These are phyloP conservation scores for Cheiracanthium punctorium DNA, from an alignment of 2,888 invertebrate species.

Conservation along the genomic window DNA sequence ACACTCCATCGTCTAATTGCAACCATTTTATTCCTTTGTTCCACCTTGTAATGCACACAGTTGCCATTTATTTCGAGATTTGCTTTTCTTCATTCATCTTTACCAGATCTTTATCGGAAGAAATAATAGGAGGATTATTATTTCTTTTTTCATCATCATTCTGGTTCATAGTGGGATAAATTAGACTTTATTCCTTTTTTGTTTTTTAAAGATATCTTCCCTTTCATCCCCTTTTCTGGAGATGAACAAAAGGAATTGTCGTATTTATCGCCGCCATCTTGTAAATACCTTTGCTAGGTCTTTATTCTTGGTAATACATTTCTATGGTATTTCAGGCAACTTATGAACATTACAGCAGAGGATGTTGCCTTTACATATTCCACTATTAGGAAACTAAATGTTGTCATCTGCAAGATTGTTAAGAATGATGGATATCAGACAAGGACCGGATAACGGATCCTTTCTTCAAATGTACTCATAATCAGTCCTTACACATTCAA, in stretches of 20 bases:
- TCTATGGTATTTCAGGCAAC: background rate
- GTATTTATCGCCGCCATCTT: background rate
- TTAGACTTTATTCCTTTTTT: background rate
- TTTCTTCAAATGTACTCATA: no score
- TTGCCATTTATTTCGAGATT: conserved; percentile 1
- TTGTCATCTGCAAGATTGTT: no score
- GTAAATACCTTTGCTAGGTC: background rate
- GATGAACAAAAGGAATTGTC: conserved; percentile 4
- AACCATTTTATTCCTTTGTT: background rate
- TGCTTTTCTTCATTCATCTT: background rate
- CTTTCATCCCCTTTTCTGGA: background rate
- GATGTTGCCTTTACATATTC: no score
- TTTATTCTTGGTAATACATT: background rate
- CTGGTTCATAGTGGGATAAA: background rate
- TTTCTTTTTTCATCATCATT: background rate
- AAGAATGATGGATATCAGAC: no score
- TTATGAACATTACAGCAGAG: background rate
- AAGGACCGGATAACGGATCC: no score
- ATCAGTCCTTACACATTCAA: no score
- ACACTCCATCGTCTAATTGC: conserved; percentile 8
- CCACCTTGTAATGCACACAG: background rate
- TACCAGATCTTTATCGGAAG: background rate
- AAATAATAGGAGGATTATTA: conserved; percentile 12
- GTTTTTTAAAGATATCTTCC: background rate
- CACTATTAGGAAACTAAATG: no score